A percentile compares a stretch with the other conserved stretches of the same genome.
phyloP scores from a whole-genome alignment of 2,888 invertebrate species.

The Heteropelma amictum region DNA sequence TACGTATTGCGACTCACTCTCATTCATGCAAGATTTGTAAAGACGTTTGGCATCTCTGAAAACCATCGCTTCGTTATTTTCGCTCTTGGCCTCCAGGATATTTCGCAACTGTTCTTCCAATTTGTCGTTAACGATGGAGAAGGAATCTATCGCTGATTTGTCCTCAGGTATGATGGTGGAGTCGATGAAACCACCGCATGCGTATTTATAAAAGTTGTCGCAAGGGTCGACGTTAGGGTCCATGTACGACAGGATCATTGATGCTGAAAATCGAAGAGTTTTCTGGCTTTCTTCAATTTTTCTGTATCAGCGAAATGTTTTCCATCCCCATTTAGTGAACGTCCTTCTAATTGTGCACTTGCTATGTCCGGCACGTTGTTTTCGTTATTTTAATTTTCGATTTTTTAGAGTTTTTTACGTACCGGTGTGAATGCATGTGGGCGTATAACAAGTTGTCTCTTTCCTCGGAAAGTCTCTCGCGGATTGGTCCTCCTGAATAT shows the following conservation, averaged over 20 bases:
- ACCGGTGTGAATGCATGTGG: neutral
- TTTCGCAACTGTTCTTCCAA: constrained; percentile 84
- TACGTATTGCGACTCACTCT: constrained; percentile 81
- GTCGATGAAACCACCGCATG: constrained; percentile 82
- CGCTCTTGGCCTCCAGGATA: constrained; percentile 82
- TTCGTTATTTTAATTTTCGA: neutral
- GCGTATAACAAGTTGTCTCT: neutral
- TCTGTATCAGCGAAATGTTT: too few species aligned
- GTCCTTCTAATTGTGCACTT: too few species aligned
- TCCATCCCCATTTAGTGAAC: too few species aligned
- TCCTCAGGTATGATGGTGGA: constrained; percentile 87
- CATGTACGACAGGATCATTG: constrained; percentile 84
- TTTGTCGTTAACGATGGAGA: constrained; percentile 85
- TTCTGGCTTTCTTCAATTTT: too few species aligned
- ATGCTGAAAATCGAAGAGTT: constrained; percentile 77
- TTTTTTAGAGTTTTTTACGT: neutral
- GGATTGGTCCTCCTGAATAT: too few species aligned
- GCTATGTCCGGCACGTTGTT: too few species aligned
- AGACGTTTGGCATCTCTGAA: constrained; percentile 90
- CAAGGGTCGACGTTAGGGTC: constrained; percentile 85
- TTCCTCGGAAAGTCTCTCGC: too few species aligned
- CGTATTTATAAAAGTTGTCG: constrained; percentile 81
- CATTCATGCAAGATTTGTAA: constrained; percentile 93
- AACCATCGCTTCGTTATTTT: constrained; percentile 82
- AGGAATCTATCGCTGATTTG: constrained; percentile 85